A percentile compares a stretch with the other conserved stretches of the same genome.
phyloP scores from a whole-genome alignment of 2,113 vertebrate genomes.

The Halichoeres trimaculatus region DNA sequence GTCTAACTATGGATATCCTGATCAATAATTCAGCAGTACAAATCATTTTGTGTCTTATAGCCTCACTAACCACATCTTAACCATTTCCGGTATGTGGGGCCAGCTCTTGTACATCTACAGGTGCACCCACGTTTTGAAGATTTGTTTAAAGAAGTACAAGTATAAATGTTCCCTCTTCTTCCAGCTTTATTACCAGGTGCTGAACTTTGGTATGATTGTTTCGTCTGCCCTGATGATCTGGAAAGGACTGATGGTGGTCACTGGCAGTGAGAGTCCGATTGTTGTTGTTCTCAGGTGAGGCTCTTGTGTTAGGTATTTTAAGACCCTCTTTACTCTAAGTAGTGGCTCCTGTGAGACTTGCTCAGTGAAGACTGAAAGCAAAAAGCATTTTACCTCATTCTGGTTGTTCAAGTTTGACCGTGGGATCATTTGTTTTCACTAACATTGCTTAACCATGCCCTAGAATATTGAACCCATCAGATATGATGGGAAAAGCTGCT shows the following conservation, averaged over 20 bases:
- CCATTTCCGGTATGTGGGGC: not conserved
- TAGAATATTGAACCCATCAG: no score
- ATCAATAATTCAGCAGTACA: not conserved
- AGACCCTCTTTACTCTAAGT: not conserved
- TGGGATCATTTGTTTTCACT: no score
- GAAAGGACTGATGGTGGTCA: slow-evolving; percentile 98
- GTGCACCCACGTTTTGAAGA: rapidly evolving
- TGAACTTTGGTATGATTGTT: slow-evolving; percentile 99
- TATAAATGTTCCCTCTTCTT: not conserved
- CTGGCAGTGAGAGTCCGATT: slow-evolving; percentile 97
- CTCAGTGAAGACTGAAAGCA: no score
- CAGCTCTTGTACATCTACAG: not conserved
- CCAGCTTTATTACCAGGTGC: slow-evolving; percentile 97
- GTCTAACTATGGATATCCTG: slow-evolving; percentile 1
- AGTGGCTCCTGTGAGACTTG: no score
- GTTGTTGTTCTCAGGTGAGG: slow-evolving; percentile 96
- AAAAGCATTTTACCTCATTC: not conserved
- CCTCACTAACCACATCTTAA: not conserved
- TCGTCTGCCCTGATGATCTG: slow-evolving; percentile 99
- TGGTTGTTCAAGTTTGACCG: no score
- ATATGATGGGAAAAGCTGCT: no score
- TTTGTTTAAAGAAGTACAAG: not conserved
- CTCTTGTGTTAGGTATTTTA: not conserved
- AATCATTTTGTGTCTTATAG: not conserved
- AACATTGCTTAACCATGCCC: no score